Base-by-base conservation (phyloP, 1,140 invertebrate species). In the Himalopsyche phryganea region DNA sequence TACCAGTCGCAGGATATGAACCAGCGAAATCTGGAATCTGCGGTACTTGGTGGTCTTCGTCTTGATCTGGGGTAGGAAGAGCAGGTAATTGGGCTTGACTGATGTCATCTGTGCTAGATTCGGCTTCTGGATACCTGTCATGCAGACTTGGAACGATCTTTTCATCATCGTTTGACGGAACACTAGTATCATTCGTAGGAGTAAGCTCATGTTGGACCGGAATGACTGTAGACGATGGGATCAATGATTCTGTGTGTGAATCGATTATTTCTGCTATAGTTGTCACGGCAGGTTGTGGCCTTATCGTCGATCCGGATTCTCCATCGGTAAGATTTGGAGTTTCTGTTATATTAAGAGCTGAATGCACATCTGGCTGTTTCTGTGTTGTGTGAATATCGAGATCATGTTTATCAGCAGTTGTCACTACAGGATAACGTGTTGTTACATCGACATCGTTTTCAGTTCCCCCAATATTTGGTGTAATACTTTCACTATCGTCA, bases 1-100 rank as follows among this genome's bases (percentile, higher is more conserved):
- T 17, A 10, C 47, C 56, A 4, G 42, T 20, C 4, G 50, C 33
- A 57, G 83, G 80, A 45, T 80, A 80, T 38, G 81, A 80, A 20
- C 73, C 73, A 28, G 71, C 65, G 45, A 61, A 61, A 6, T 62
- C 58, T 36, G 69, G 68, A 58, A 76, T 75, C 48, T 73, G 66
- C 41, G 70, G 66, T 5, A 63, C 45, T 52, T 63, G 60, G 41
- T 71, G 67, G 18, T 68, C 70, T 51, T 69, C 69, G n/a, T 71
- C 68, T 35, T 70, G 66, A 3, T 74, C 72, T 23, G 69, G 69
- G 19, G 51, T 53, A 15, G 71, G 68, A 45, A 70, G 46, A 50
- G 42, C 20, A 10, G 54, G 35, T 11, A 56, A 42, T 42, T 56
- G 44, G 20, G 52, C 46, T 72, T 73, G 48, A 70, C 71, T 35